Evolutionary conservation across 2,113 vertebrate species (phyloP), one percentile per base, ranked within the genome.

Genomic region (Caretta caretta): DNA sequence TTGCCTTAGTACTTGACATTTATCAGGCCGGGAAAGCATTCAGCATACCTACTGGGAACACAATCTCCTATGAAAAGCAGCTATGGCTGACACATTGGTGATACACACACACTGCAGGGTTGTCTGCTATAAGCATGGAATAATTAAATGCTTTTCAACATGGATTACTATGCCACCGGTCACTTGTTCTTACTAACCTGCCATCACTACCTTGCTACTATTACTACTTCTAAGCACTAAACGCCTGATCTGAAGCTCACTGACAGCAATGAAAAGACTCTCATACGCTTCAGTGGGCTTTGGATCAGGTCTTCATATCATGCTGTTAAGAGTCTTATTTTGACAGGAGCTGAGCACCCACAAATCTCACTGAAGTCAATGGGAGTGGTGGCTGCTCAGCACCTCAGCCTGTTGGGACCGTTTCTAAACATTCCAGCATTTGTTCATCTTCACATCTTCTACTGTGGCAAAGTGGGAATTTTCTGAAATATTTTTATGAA

Each of bases 1-100:
- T 48, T 95, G 56, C 87, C 93, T 81, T 49, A 89, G 90, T 90
- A 92, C 86, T 94, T 94, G 96, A 96, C 96, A 97, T 97, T 97
- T 97, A 91, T 94, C 95, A 90, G 86, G 89, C 79, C 96, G 89
- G 76, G 94, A 86, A 95, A 90, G 90, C 59, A 87, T 86, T 96
- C 1, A 0, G 48, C 19, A 8, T 89, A 90, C 87, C 88, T 94
- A 92, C 94, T 97, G 94, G 86, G 93, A 91, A 89, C 85, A 91
- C 53, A 91, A 93, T 95, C 87, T 90, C 54, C 83, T 80, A 54
- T 87, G 96, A 95, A 92, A 92, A 92, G 84, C 88, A 96, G 95
- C 84, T 62, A 65, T 42, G 1, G 3, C 57, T 93, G 92, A 82
- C 91, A 90, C 76, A 59, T 22, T 87, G 86, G 90, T 88, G 86